A percentile compares a stretch with the other conserved stretches of the same genome.
Conservation (phyloP, 2,113 vertebrate species). For the Lasiurus borealis region DNA sequence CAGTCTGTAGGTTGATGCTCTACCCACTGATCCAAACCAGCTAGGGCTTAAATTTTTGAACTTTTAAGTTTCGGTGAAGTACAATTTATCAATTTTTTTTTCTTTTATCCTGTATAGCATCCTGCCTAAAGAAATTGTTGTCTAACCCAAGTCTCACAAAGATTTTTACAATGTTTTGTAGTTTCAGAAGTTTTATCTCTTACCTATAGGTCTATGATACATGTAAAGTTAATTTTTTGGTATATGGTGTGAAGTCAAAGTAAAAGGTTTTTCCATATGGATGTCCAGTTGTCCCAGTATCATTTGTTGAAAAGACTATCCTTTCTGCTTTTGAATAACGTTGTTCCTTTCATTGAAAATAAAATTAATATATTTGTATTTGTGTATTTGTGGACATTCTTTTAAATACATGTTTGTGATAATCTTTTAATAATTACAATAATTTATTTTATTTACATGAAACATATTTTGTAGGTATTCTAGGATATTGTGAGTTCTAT, state of each 20-base stretch:
- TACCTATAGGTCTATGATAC: not conserved
- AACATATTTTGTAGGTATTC: conserved; percentile 44
- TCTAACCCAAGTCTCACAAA: not conserved
- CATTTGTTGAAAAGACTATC: conserved; percentile 28
- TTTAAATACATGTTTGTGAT: not conserved
- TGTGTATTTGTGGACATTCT: conserved; percentile 31
- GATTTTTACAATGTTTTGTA: conserved; percentile 22
- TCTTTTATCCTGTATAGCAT: not conserved
- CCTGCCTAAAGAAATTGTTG: conserved; percentile 23
- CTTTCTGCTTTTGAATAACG: conserved; percentile 28
- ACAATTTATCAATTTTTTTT: not conserved
- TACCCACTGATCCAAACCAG: too few species aligned
- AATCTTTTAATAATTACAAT: conserved; percentile 48
- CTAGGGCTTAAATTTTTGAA: conserved; percentile 6
- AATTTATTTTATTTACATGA: conserved; percentile 52
- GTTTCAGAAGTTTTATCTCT: conserved; percentile 26
- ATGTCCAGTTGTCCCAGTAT: not conserved
- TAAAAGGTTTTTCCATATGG: conserved; percentile 1
- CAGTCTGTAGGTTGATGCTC: too few species aligned
- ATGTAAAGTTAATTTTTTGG: conserved; percentile 44
- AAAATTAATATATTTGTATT: conserved; percentile 40
- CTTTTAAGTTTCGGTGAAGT: conserved; percentile 33
- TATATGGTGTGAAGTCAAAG: not conserved
- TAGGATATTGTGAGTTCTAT: conserved; percentile 35
- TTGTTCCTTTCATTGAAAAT: not conserved